Evolutionary conservation across 2,113 vertebrate genomes (phyloP), one percentile per base, ranked within the genome.

Genomic region (Terrapene triunguis): DNA sequence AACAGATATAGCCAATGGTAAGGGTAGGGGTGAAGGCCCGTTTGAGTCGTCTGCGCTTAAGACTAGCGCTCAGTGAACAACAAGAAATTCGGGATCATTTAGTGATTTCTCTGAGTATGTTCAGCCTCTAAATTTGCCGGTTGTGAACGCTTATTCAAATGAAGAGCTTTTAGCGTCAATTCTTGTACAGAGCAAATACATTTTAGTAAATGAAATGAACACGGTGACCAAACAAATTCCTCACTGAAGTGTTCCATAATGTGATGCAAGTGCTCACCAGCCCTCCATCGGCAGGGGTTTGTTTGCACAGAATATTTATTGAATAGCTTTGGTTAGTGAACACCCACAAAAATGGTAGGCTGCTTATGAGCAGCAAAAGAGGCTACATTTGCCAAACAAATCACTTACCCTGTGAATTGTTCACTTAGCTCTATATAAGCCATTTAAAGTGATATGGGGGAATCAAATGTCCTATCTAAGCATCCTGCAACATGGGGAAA

Each of bases 1-100:
- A 95, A 97, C 97, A 2, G 98, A 98, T 51, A 90, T 98, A 8
- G 97, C 97, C 47, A 98, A 98, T 12, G 98, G 98, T 98, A 96
- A 98, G 97, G 32, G 22, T 4, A 44, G 44, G 2, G 21, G 57
- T 19, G 13, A 74, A n/a, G 54, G 57, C 21, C 38, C 11, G 0
- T n/a, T n/a, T 12, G 24, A 4, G 9, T 4, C 27, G 53, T 55
- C 21, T 54, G n/a, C 2, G n/a, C 25, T 42, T 9, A 5, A 21
- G 22, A 6, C 8, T 27, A 44, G 24, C 1, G 38, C 72, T 76
- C n/a, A 42, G n/a, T 44, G 72, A 42, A 74, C 35, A 38, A 22
- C n/a, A 72, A 74, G 38, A 42, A 25, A 74, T 74, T 44, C 6
- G 24, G 42, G 24, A 44, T 27, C 38, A 11, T 14, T 27, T 44